phyloP scores from a whole-genome alignment of 1,140 invertebrate species.

The Hydropsyche tenuis region DNA sequence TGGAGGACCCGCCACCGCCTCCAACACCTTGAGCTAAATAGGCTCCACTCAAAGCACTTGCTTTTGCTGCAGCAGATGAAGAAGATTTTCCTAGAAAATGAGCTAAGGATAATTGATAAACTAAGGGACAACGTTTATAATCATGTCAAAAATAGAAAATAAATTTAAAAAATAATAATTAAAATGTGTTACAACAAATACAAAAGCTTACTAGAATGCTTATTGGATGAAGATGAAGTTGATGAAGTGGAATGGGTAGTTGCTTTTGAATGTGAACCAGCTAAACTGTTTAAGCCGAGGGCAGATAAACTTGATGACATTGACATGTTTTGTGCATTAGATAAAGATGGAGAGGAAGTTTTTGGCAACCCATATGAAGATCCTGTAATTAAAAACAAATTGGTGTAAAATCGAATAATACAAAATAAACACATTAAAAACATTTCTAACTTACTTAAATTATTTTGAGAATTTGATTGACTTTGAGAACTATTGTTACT shows the following conservation, averaged over 20 bases:
- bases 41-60: conserved; percentile 45
- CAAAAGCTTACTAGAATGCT: conserved; percentile 53
- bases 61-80: conserved; percentile 47
- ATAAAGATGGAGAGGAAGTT: conserved; percentile 60
- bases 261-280: conserved; percentile 36
- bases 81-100: conserved; percentile 54
- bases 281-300: conserved; percentile 55
- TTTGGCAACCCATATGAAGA: conserved; percentile 61
- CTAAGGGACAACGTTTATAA: not conserved
- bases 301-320: conserved; percentile 58
- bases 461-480: conserved; percentile 52
- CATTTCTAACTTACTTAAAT: conserved; percentile 2
- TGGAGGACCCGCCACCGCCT: not conserved
- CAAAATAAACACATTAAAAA: not conserved
- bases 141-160: too few relatives aligned
- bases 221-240: conserved; percentile 29
- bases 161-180: too few relatives aligned
- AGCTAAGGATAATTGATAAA: conserved; percentile 6
- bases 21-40: conserved; percentile 44
- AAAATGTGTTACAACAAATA: too few relatives aligned
- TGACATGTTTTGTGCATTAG: conserved; percentile 56
- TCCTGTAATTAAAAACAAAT: conserved; percentile 35
- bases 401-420: not conserved
- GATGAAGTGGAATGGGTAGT: conserved; percentile 38
- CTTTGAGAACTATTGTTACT: conserved; percentile 55